These are phyloP conservation scores for Bambusicola thoracicus DNA, from an alignment of 2,113 vertebrate genomes.

Conservation along the genomic window DNA sequence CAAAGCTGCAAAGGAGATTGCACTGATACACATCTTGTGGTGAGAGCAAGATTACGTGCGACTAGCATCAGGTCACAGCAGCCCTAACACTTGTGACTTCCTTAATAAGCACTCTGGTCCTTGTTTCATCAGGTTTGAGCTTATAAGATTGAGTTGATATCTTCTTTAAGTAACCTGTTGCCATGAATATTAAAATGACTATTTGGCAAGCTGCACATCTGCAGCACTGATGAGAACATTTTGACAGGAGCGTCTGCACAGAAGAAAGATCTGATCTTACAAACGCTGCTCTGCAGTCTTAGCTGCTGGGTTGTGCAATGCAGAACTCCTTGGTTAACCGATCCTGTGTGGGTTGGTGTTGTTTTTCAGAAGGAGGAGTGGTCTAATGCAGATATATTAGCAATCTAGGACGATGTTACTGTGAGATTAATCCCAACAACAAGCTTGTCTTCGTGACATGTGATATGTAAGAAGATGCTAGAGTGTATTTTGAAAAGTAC, in stretches of 20 bases:
- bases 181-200: neutral
- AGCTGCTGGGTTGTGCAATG: slow-evolving; percentile 21
- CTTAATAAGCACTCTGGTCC: neutral
- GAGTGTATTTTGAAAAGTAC: neutral
- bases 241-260: neutral
- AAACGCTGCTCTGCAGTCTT: neutral
- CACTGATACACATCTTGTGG: rapidly evolving
- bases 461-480: neutral
- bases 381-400: neutral
- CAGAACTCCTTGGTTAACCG: neutral
- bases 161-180: neutral
- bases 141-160: neutral
- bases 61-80: neutral
- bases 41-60: neutral
- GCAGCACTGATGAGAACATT: neutral
- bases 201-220: neutral
- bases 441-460: neutral
- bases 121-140: neutral
- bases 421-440: neutral
- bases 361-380: neutral
- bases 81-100: neutral
- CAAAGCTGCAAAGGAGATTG: neutral
- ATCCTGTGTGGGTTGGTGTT: neutral
- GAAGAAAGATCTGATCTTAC: neutral
- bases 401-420: neutral